phyloP scores from a whole-genome alignment of 2,888 invertebrate species.

The Aplocera efformata region DNA sequence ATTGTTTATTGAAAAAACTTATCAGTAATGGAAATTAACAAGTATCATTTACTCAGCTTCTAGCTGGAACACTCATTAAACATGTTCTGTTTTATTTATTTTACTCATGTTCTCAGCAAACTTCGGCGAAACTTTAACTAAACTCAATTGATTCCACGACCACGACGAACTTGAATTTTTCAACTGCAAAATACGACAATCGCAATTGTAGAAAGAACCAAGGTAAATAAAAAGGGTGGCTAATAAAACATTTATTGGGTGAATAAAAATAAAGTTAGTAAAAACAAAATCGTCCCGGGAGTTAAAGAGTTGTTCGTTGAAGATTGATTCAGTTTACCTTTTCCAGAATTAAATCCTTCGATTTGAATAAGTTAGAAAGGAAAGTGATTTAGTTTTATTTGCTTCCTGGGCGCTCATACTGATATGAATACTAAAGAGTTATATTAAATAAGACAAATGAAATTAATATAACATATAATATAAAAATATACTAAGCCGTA shows the following conservation, averaged over 20 bases:
- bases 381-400: too few relatives aligned
- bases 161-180: slow-evolving; percentile 26
- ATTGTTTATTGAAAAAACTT: too few relatives aligned
- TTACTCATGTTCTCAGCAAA: slow-evolving; percentile 1
- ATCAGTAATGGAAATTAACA: too few relatives aligned
- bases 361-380: too few relatives aligned
- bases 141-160: slow-evolving; percentile 31
- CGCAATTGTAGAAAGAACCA: slow-evolving; percentile 38
- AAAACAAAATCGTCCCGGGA: slow-evolving; percentile 27
- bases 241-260: slow-evolving; percentile 52
- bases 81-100: slow-evolving; percentile 1
- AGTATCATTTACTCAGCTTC: neutral
- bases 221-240: slow-evolving; percentile 39
- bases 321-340: slow-evolving; percentile 31
- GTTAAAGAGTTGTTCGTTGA: slow-evolving; percentile 38
- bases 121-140: slow-evolving; percentile 17
- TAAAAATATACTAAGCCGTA: too few relatives aligned
- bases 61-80: neutral
- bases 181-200: slow-evolving; percentile 23
- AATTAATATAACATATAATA: too few relatives aligned
- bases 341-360: slow-evolving; percentile 14
- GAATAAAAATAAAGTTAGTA: slow-evolving; percentile 40
- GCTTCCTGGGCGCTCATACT: too few relatives aligned
- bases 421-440: too few relatives aligned
- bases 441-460: too few relatives aligned